Percentiles rank a stretch among this genome's conserved stretches.
Conservation (phyloP, 2,797 vertebrate species). For the Cuculus canorus region DNA sequence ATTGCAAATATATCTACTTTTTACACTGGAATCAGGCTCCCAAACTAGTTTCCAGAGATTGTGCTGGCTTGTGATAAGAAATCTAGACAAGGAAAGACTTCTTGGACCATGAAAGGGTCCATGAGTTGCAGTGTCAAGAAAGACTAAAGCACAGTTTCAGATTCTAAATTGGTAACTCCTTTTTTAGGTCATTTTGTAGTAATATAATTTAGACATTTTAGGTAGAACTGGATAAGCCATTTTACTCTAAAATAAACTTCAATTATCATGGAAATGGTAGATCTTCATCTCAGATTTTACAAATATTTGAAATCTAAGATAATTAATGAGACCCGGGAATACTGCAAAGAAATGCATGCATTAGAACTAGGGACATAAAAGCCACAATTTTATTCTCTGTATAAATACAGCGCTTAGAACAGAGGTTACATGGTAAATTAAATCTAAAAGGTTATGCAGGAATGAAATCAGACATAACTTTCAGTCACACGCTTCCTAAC, state of each 20-base stretch:
- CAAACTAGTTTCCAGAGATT: neutral
- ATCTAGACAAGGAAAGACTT: neutral
- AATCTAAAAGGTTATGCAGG: neutral
- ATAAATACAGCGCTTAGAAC: neutral
- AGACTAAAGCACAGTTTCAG: neutral
- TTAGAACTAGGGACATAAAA: neutral
- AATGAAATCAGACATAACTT: neutral
- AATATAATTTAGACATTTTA: neutral
- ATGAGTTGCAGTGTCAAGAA: neutral
- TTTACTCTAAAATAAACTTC: neutral
- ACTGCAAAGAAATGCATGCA: neutral
- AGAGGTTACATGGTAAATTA: neutral
- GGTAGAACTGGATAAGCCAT: neutral
- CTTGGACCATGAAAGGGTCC: neutral
- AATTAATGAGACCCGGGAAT: neutral
- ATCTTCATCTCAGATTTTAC: neutral
- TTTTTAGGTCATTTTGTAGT: neutral
- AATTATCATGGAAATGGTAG: neutral
- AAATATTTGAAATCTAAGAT: neutral
- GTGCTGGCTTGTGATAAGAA: neutral
- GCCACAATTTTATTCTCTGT: neutral
- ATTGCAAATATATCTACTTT: neutral
- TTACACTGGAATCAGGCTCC: neutral
- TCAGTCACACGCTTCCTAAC: neutral
- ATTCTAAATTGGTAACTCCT: neutral